A percentile compares a stretch with the other conserved stretches of the same genome.
Conservation (phyloP, 2,888 invertebrate species). For the Bimastos eiseni region DNA sequence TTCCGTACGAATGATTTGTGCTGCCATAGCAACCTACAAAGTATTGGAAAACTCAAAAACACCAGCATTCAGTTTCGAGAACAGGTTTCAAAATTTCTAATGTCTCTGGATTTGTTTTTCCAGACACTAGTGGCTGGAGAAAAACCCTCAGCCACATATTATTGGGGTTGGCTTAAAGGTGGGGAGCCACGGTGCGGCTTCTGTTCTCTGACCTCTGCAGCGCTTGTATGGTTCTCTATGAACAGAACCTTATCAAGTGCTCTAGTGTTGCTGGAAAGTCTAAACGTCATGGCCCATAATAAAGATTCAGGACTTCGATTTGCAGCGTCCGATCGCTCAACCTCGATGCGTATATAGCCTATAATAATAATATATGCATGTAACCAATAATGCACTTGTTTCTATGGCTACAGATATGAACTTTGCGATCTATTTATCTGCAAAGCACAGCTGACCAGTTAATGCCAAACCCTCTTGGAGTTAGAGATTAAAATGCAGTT, state of each 20-base stretch:
- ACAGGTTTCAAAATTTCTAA: background rate
- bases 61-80: background rate
- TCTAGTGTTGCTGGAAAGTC: background rate
- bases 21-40: constrained; percentile 3
- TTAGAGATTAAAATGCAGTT: background rate
- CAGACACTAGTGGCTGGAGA: background rate
- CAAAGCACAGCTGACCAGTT: background rate
- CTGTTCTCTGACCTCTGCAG: background rate
- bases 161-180: background rate
- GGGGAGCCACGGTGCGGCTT: background rate
- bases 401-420: background rate
- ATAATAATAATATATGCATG: too few relatives aligned
- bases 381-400: background rate
- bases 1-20: background rate
- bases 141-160: background rate
- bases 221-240: background rate
- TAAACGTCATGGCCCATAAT: background rate
- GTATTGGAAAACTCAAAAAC: background rate
- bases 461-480: background rate
- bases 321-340: background rate
- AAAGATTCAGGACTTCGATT: background rate
- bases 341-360: background rate
- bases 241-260: background rate
- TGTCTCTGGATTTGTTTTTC: background rate
- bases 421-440: background rate